Evolutionary conservation across 2,888 invertebrate species (phyloP).

Genomic region (Campaea margaritaria): DNA sequence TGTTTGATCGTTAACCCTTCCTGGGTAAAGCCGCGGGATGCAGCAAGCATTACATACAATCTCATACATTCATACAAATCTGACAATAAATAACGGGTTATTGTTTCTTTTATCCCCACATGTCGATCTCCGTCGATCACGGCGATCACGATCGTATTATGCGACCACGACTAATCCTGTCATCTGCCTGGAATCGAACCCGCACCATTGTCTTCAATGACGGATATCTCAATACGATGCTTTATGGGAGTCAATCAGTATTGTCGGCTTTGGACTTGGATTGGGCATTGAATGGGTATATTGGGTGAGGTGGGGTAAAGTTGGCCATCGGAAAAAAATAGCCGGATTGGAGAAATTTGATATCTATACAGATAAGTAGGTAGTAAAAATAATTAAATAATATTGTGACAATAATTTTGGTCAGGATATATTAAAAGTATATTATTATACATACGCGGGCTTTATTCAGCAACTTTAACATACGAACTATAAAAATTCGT

Average conservation of each 20-base stretch:
- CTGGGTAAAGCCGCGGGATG: too few species aligned
- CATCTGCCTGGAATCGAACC: conserved; percentile 72
- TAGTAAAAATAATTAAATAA: too few species aligned
- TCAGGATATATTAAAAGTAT: too few species aligned
- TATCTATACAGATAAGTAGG: neutral
- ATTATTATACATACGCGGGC: too few species aligned
- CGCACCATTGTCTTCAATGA: conserved; percentile 76
- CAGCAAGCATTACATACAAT: too few species aligned
- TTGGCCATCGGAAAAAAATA: conserved; percentile 11
- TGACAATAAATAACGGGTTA: conserved; percentile 18
- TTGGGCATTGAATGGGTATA: conserved; percentile 59
- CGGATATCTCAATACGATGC: conserved; percentile 78
- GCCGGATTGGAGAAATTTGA: too few species aligned
- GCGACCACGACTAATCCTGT: conserved; percentile 58
- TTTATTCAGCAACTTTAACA: too few species aligned
- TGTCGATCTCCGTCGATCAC: conserved; percentile 31
- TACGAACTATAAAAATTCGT: too few species aligned
- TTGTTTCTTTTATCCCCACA: conserved; percentile 22
- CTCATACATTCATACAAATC: conserved; percentile 1
- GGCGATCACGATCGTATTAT: conserved; percentile 31
- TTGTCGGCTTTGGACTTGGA: conserved; percentile 78
- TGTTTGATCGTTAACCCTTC: too few species aligned
- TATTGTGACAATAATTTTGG: too few species aligned
- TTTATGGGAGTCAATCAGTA: conserved; percentile 82
- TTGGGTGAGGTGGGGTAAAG: conserved; percentile 50